Evolutionary conservation across 2,113 vertebrate genomes (phyloP), one percentile per base, ranked within the genome.

Genomic region (Ia io): DNA sequence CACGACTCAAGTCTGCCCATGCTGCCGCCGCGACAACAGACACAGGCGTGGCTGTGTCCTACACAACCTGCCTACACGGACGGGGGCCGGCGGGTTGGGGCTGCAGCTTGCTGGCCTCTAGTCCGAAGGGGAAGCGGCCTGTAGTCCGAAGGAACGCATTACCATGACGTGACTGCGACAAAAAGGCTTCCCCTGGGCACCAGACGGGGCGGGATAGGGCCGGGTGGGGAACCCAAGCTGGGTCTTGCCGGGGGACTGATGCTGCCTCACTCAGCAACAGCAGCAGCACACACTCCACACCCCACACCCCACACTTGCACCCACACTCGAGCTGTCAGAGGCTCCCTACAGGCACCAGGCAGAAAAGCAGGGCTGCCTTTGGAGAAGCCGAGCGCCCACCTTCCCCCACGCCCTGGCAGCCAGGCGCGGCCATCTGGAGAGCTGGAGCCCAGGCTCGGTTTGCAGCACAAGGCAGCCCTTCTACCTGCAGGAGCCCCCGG

Each of bases 201-300:
- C 47, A 56, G 49, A 2, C 0, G 1, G 6, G n/a, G 3, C 4
- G 37, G 37, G 16, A 16, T 1, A 35, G 32, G 44, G 44, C 7
- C 0, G 8, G 40, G 28, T 40, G 40, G 44, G 44, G n/a, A 8
- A 32, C 28, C 51, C 77, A 4, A n/a, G 51, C 42, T 11, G 37
- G n/a, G 16, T 69, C n/a, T 25, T 23, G 25, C 49, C 5, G 42
- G 42, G 25, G 51, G 25, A 8, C 56, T 37, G 42, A 30, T 5
- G 40, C 56, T 12, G 6, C 35, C 35, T 65, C 20, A 3, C n/a
- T 69, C 35, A 32, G 69, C n/a, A 17, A 20, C 1, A 65, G 65
- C 14, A 23, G 7, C 35, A 30, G 23, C 30, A 16, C 12, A 6
- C 12, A 0, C 47, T 4, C 47, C 51, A 7, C 30, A 2, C 63